Base-by-base conservation (phyloP, 1,140 invertebrate genomes). In the Macrobrachium nipponense region DNA sequence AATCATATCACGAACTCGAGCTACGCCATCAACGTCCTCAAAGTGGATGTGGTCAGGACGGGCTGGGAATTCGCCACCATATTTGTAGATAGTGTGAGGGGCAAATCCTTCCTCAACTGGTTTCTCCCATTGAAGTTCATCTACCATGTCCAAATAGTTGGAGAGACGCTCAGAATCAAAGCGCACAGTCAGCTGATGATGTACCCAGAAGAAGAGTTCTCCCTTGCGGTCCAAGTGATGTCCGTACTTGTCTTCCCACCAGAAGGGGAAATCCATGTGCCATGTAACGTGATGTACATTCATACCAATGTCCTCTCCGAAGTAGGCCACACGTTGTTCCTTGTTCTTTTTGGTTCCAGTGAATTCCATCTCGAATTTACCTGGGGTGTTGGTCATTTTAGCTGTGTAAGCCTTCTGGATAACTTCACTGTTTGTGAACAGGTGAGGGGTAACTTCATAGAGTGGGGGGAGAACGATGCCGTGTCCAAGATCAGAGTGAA, bases 241-340 rank as follows among this genome's bases (percentile, higher is more conserved):
- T 75, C 92, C 90, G 5, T 90, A 89, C 44, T 91, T 90, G 44
- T 77, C 44, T 20, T 90, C 90, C 60, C 92, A 89, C 92, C 92
- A 93, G 81, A 91, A 91, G 91, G 93, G 92, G 77, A 90, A 91
- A 61, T 93, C 90, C 43, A 92, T 80, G 87, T 93, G 92, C 90
- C 91, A 92, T 43, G 87, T 92, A 89, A 92, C 93, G 89, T 97
- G 95, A 89, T 93, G 94, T 1, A 93, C 90, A 89, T 95, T 95
- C 18, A 96, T 91, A 84, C 93, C 94, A 87, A 95, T 92, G 89
- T 95, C 94, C 90, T 95, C 94, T 43, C 93, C 92, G 89, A 94
- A 95, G 43, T 82, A 95, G 85, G 93, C 92, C 36, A 95, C 89
- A 58, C 93, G 91, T 87, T 91, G 91, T 85, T 93, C 92, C 36